Conservation (phyloP, 2,113 vertebrate genomes). For the Nyctereutes procyonoides region DNA sequence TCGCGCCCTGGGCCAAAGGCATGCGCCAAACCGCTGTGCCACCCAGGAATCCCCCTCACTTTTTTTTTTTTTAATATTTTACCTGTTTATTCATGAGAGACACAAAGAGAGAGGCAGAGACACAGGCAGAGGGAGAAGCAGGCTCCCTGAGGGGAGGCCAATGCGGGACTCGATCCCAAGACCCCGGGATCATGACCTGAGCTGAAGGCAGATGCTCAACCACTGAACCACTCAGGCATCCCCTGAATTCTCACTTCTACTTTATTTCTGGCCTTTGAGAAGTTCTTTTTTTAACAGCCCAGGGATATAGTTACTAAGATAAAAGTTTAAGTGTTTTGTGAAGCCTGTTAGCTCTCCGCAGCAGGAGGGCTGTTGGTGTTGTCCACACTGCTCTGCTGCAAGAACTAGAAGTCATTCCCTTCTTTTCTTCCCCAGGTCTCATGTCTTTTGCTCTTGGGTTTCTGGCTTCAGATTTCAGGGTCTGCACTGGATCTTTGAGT, state of each 20-base stretch:
- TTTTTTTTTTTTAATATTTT: background rate
- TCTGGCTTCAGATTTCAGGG: background rate
- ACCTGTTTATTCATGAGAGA: no score
- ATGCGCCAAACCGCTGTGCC: no score
- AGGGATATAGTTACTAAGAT: background rate
- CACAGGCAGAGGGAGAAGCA: no score
- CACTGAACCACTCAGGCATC: no score
- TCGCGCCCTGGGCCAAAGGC: no score
- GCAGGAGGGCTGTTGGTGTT: background rate
- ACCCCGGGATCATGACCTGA: no score
- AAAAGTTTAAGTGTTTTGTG: background rate
- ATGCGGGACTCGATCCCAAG: no score
- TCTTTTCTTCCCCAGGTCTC: background rate
- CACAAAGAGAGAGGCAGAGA: no score
- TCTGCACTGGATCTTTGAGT: background rate
- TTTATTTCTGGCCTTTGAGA: conserved; percentile 26
- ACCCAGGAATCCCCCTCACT: no score
- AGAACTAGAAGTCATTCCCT: background rate
- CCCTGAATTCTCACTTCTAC: background rate
- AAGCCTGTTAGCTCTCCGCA: background rate
- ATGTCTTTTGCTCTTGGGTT: background rate
- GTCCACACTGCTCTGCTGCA: background rate
- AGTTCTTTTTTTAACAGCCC: background rate
- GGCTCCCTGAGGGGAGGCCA: no score
- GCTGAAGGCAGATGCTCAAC: no score